Evolutionary conservation across 2,797 vertebrate species (phyloP), one percentile per base, ranked within the genome.

Genomic region (Pelobates cultripes): DNA sequence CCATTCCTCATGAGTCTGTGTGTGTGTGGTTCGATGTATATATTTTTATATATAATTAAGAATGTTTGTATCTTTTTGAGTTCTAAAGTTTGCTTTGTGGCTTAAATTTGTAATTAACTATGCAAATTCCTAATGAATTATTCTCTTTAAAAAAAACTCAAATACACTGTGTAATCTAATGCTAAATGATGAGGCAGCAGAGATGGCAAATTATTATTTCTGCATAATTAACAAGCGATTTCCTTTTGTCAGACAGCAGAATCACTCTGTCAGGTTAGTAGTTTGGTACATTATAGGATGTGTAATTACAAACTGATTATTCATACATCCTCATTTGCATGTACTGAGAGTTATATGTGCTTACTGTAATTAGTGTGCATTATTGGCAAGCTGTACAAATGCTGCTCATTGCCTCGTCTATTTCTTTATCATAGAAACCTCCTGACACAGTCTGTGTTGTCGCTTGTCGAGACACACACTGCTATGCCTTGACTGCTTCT

Each of bases 181-280:
- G 73, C 69, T 73, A 77, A 77, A 70, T 75, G 72, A 73, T 71
- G 51, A 66, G 77, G 67, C 70, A 14, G 61, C 80, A 71, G 7
- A 13, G 51, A 45, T 69, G 67, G 15, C 66, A 42, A 71, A 57
- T 85, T n/a, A 83, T 81, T n/a, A n/a, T 47, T 66, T 41, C 86
- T 73, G 85, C 55, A 69, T 87, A 86, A 85, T 84, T 90, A 86
- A 88, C 85, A 63, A 42, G 53, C 64, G 43, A 55, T 91, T 87
- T 88, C 87, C 90, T 90, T 89, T 89, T 70, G 78, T 85, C 90
- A 91, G 90, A 91, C 88, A 89, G 89, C 90, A 91, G 90, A 87
- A 86, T 91, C 88, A 89, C 90, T 86, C 88, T 91, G 45, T 89
- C 90, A 91, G 90, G 90, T 91, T 13, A 89, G 90, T 90, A 88